Percentiles rank a stretch among this genome's conserved stretches.
Evolutionary conservation across 2,888 invertebrate genomes (phyloP).

Genomic region (Parascotia fuliginaria): DNA sequence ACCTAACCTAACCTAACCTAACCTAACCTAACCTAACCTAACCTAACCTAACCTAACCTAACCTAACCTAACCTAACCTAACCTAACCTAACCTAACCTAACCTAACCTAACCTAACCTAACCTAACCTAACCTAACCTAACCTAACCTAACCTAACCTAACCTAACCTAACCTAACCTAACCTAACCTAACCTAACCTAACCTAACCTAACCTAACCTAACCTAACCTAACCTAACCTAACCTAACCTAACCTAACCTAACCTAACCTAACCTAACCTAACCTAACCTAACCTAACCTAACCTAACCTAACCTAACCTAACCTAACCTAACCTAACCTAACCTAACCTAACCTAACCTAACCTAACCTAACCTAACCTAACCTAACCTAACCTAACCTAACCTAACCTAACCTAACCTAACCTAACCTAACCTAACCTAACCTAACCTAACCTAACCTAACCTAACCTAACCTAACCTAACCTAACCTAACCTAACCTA

Average conservation of each 20-base stretch:
- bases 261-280: conserved; percentile 6
- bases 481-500: conserved; percentile 20
- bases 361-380: conserved; percentile 13
- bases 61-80: conserved; percentile 7
- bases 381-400: conserved; percentile 12
- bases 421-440: conserved; percentile 13
- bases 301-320: conserved; percentile 1
- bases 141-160: conserved; percentile 8
- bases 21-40: conserved; percentile 10
- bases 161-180: conserved; percentile 9
- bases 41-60: conserved; percentile 7
- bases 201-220: conserved; percentile 5
- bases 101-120: conserved; percentile 9
- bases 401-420: conserved; percentile 10
- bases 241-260: conserved; percentile 4
- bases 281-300: conserved; percentile 2
- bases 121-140: conserved; percentile 7
- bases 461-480: conserved; percentile 18
- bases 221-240: conserved; percentile 3
- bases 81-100: conserved; percentile 8
- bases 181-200: conserved; percentile 3
- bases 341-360: conserved; percentile 7
- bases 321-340: conserved; percentile 6
- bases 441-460: conserved; percentile 11
- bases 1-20: conserved; percentile 40